Conservation (phyloP, 2,113 vertebrate species). For the Sarotherodon lohbergeri region DNA sequence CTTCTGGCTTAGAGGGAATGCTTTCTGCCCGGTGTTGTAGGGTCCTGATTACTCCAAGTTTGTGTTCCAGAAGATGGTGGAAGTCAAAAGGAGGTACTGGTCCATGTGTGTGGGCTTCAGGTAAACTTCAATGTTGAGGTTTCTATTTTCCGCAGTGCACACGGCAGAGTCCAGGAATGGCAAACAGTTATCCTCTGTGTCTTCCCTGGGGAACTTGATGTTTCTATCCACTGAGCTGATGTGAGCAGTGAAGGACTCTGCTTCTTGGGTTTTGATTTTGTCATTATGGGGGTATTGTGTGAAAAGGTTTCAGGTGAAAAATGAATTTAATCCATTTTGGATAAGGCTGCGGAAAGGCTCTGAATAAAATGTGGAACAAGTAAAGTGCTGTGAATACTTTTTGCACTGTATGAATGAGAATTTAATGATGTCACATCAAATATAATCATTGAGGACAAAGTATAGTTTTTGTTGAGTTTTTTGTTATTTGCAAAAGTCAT, state of each 20-base stretch:
- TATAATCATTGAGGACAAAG: neutral
- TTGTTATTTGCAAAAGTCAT: neutral
- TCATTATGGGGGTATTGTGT: neutral
- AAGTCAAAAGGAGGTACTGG: too few species aligned
- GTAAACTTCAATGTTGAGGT: too few species aligned
- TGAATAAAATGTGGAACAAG: neutral
- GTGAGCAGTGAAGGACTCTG: neutral
- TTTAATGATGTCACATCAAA: neutral
- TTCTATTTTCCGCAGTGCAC: neutral
- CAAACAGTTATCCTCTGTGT: neutral
- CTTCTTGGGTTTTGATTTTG: neutral
- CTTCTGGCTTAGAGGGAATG: too few species aligned
- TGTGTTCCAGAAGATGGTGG: too few species aligned
- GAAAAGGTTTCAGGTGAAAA: neutral
- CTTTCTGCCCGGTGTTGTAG: too few species aligned
- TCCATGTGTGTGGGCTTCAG: too few species aligned
- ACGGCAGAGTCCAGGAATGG: neutral
- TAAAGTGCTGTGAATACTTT: rapidly evolving
- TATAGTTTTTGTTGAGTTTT: neutral
- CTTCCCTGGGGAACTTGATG: neutral
- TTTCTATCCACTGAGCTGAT: neutral
- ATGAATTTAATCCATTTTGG: neutral
- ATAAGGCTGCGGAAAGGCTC: neutral
- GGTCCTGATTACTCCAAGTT: too few species aligned
- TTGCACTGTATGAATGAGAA: neutral